Base-by-base conservation (phyloP, 2,797 vertebrate genomes). In the Falco columbarius region DNA sequence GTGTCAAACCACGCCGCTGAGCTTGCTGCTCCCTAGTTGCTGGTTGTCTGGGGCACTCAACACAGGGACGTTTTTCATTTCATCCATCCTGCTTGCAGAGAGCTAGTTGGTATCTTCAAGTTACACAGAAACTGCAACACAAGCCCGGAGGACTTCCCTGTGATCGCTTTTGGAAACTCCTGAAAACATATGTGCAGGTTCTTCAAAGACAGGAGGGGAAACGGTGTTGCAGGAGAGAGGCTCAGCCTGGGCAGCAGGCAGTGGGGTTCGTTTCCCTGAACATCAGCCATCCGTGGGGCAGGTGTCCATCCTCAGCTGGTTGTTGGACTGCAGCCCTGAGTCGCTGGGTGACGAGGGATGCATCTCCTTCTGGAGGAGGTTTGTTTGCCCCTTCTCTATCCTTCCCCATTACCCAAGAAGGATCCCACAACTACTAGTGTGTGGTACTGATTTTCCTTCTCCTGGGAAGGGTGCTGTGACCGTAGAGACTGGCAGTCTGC, bases 271-370 rank as follows among this genome's bases (percentile, higher is more conserved):
- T 79, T 68, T 61, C 55, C 56, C 42, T 82, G 34, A 19, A 40
- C 0, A 0, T 27, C 2, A 0, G 1, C 36, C 1, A 0, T 83
- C 47, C 44, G 55, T 3, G 0, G 1, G 2, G 29, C 6, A 3
- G 21, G 12, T 79, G 20, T 67, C 56, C 7, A 3, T 52, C 51
- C 73, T 74, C 44, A 77, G 13, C 29, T 49, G 58, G 12, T 30
- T 54, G 26, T 44, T 80, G 74, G 58, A n/a, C 62, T 58, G 34
- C 89, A 84, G 54, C 49, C 32, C 55, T 1, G 1, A 74, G 55
- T 63, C 38, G 9, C 5, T 5, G 81, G 10, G 22, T n/a, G 4
- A 3, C 44, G 22, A 32, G 74, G 70, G 14, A 23, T 59, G 14
- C 44, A 46, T 65, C 10, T 59, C 24, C 30, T 27, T 76, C 44